Evolutionary conservation across 2,113 vertebrate species (phyloP), one percentile per base, ranked within the genome.

Genomic region (Girardinichthys multiradiatus): DNA sequence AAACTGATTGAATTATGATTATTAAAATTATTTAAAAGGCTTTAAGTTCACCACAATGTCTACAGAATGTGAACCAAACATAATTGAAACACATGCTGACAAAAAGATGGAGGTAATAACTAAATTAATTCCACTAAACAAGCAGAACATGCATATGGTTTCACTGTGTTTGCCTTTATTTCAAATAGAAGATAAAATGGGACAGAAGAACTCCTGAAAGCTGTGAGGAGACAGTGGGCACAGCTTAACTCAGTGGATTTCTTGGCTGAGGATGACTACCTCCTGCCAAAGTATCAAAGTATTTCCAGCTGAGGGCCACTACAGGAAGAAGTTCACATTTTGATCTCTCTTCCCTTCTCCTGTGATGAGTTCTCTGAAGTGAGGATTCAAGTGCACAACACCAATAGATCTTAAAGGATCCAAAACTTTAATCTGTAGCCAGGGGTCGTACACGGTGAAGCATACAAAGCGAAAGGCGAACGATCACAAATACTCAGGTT

Each of bases 241-340:
- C 37, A 33, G 77, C 68, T 82, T 77, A 84, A 80, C 72, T 67
- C 68, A 51, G 57, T n/a, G 19, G 31, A 77, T 70, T 85, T 86
- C 71, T 82, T 88, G 80, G 78, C 82, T 13, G 33, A 75, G 57
- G 62, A 77, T 71, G 30, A 67, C 42, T 39, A 28, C 37, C 35
- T 80, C 58, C 67, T 82, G 80, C 86, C 76, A 88, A 84, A 83
- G 76, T 21, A 72, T 29, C 66, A 4, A 64, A 69, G 72, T 64
- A 81, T 80, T 86, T 77, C 57, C 64, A 78, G 80, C 77, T 67
- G 60, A 71, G 70, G 45, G 66, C 79, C 58, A 29, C 76, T 51
- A 39, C 76, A 64, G 79, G 72, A 86, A 72, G 30, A 39, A 68
- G 82, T 76, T 70, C 51, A 51, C 76, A 70, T 82, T 83, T 62